Evolutionary conservation across 1,140 invertebrate genomes (phyloP), one percentile per base, ranked within the genome.

Genomic region (Nebria ingens): DNA sequence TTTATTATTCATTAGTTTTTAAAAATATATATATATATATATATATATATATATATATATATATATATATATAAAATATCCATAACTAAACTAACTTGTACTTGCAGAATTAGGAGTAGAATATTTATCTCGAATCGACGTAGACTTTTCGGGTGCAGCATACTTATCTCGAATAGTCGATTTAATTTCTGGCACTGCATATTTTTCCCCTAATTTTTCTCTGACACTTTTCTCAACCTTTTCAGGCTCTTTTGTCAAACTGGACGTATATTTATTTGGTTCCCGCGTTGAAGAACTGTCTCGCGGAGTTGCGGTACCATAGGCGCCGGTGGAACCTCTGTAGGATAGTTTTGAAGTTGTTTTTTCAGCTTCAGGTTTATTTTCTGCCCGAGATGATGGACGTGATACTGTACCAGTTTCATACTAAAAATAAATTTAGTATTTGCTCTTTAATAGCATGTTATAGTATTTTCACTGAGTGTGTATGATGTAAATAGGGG

Each of bases 361-460:
- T 45, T 45, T 45, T 3, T 45, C 40, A 11, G 40, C 9, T 17
- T 45, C 40, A 17, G 17, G 9, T 45, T 45, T 45, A 17, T 45
- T 45, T 17, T 45, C 40, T 45, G 40, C 40, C 17, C 40, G 40
- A 9, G 40, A 45, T 4, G 40, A 45, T 9, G 40, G 40, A 4
- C 40, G 40, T 17, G 40, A 45, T 9, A 45, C 3, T 45, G 40
- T 11, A 45, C 40, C 15, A 3, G 9, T 45, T 6, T 45, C 40
- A 45, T 45, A 45, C 40, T 45, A 45, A 12, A 45, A 29, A 29
- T 29, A 29, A 29, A 29, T 6, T 29, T n/a, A n/a, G n/a, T n/a
- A n/a, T n/a, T n/a, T n/a, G n/a, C n/a, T n/a, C n/a, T n/a, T n/a
- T n/a, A n/a, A n/a, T n/a, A n/a, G n/a, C n/a, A n/a, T n/a, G n/a